Base-by-base conservation (phyloP, 2,797 vertebrate genomes). In the Phrynocephalus guinanensis region DNA sequence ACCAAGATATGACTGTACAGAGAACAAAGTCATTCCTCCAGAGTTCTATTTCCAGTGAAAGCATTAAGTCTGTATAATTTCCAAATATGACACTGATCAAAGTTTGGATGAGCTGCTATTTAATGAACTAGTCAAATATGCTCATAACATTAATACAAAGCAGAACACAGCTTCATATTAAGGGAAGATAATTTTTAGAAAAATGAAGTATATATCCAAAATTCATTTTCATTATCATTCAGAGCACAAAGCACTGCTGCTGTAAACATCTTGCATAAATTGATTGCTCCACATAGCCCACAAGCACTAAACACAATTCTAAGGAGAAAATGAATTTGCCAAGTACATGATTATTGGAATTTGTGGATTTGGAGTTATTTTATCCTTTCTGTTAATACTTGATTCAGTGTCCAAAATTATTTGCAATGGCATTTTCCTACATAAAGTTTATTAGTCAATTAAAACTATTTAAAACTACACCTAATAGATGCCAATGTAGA, bases 251-350 rank as follows among this genome's bases (percentile, higher is more conserved):
- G 89, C n/a, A 75, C 90, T 83, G 6, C 60, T 82, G 93, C 82
- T 88, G 90, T 91, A 95, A 95, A 88, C 90, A 88, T 92, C 87
- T 91, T 89, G 77, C 52, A 91, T 85, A 76, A 90, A 75, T 56
- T 86, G 0, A 50, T 66, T 87, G 91, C 78, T 79, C 86, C 75
- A 44, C 80, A 75, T 81, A 82, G 80, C 30, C 81, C 24, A 71
- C 1, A 79, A 0, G 72, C 8, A 66, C n/a, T 30, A 90, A 82
- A 52, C 83, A 71, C 82, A 50, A 8, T n/a, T 70, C 33, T 0
- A 0, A 82, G 13, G 3, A 72, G 60, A 73, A 86, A 18, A 87
- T 84, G 66, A 63, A 91, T 83, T 91, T 76, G 80, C 75, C 86
- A 72, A 90, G 90, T 89, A 87, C 87, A 26, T 88, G 91, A 81